Conservation (phyloP, 2,797 vertebrate species). For the Myoxocephalus aenaeus region DNA sequence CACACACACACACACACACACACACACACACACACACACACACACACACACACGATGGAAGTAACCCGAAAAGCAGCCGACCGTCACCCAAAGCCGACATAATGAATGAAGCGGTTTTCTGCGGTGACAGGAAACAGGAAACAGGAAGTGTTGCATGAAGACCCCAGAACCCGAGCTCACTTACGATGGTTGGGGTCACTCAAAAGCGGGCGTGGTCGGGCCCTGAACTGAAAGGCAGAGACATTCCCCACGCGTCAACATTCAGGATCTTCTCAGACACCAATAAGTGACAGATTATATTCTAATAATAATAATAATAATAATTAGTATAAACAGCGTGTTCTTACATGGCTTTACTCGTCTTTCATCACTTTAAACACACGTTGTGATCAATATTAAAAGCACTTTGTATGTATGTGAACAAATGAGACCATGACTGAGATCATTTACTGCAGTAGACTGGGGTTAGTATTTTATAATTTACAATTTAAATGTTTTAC, state of each 20-base stretch:
- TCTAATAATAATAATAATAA: neutral
- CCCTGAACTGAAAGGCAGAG: slow-evolving; percentile 89
- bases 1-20: no score
- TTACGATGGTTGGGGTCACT: slow-evolving; percentile 85
- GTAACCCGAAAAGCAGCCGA: neutral
- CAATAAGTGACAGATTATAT: neutral
- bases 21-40: neutral
- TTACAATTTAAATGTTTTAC: no score
- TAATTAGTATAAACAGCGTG: neutral
- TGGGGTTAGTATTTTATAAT: neutral
- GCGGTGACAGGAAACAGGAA: slow-evolving; percentile 10
- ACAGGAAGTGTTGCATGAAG: neutral
- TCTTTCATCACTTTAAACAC: neutral
- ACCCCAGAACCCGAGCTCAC: slow-evolving; percentile 62
- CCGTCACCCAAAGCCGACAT: slow-evolving; percentile 7
- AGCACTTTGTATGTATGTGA: neutral
- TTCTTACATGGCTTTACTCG: neutral
- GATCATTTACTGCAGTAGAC: neutral
- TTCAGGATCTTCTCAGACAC: neutral
- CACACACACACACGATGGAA: no score
- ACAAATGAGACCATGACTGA: slow-evolving; percentile 29
- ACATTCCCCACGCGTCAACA: slow-evolving; percentile 75
- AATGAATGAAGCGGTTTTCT: neutral
- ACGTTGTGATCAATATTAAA: neutral
- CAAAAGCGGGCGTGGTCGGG: slow-evolving; percentile 92